Evolutionary conservation across 2,888 invertebrate genomes (phyloP).

Genomic region (Galeruca laticollis): DNA sequence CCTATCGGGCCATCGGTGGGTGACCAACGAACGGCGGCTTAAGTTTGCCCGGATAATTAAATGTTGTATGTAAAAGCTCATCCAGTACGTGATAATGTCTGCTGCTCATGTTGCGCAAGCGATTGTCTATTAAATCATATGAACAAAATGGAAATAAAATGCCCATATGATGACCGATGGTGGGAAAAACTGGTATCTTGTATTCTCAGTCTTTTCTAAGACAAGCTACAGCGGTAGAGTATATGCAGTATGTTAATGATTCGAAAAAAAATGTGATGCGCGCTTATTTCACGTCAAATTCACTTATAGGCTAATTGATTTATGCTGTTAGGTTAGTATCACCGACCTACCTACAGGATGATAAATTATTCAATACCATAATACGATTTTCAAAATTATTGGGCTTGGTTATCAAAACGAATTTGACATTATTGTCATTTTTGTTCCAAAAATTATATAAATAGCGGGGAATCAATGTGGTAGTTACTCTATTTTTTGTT

Average conservation of each 20-base stretch:
- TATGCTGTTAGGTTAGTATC: conserved; percentile 35
- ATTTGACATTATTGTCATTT: background rate
- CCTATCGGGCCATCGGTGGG: conserved; percentile 36
- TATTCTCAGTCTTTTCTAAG: conserved; percentile 61
- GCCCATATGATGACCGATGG: conserved; percentile 63
- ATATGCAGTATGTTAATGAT: conserved; percentile 33
- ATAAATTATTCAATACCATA: background rate
- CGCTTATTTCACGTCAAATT: conserved; percentile 40
- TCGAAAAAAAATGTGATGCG: conserved; percentile 37
- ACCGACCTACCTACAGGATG: conserved; percentile 20
- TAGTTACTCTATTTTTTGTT: no score
- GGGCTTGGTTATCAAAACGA: no score
- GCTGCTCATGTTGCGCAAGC: conserved; percentile 60
- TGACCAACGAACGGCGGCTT: conserved; percentile 48
- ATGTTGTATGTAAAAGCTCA: conserved; percentile 58
- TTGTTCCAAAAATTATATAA: background rate
- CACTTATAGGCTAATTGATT: conserved; percentile 40
- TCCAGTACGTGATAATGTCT: conserved; percentile 58
- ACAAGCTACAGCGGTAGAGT: conserved; percentile 40
- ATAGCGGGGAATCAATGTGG: no score
- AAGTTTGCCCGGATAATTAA: conserved; percentile 55
- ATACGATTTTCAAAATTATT: background rate
- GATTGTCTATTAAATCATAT: conserved; percentile 65
- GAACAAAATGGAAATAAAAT: conserved; percentile 63
- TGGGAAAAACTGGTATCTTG: conserved; percentile 65